Conservation (phyloP, 1,140 invertebrate genomes). For the Contarinia nasturtii region DNA sequence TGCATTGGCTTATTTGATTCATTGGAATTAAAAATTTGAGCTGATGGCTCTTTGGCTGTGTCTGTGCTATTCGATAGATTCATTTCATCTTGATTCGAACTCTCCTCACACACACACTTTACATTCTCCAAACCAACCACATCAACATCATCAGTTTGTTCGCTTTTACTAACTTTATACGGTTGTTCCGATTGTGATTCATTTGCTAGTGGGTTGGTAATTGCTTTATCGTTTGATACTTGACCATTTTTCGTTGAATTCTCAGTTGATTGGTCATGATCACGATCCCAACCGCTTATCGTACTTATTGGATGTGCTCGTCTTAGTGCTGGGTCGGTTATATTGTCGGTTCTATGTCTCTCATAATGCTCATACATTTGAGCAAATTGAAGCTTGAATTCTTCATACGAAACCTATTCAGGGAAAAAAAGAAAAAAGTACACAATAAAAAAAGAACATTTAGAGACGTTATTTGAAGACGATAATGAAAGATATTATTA, state of each 20-base stretch:
- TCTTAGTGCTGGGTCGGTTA: constrained; percentile 79
- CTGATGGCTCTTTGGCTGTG: not conserved
- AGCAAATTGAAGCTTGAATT: constrained; percentile 87
- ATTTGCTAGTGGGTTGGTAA: not conserved
- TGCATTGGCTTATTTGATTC: not conserved
- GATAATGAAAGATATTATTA: not conserved
- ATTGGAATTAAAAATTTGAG: not conserved
- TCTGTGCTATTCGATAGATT: not conserved
- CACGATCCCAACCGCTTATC: constrained; percentile 82
- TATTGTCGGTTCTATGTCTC: constrained; percentile 77
- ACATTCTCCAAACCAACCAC: constrained; percentile 2
- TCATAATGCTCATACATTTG: constrained; percentile 97
- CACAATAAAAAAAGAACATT: constrained; percentile 2
- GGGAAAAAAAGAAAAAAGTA: not conserved
- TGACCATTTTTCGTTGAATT: not conserved
- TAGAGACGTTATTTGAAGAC: not conserved
- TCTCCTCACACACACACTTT: constrained; percentile 4
- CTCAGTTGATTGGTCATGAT: constrained; percentile 21
- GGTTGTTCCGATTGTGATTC: no score
- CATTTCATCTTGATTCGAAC: not conserved
- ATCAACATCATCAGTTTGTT: not conserved
- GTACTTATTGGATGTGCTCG: constrained; percentile 87
- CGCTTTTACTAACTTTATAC: constrained; percentile 1
- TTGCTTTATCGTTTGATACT: not conserved
- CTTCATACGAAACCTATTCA: constrained; percentile 77